Percentiles rank a stretch among this genome's conserved stretches.
Evolutionary conservation across 2,797 vertebrate genomes (phyloP).

Genomic region (Pitangus sulphuratus): DNA sequence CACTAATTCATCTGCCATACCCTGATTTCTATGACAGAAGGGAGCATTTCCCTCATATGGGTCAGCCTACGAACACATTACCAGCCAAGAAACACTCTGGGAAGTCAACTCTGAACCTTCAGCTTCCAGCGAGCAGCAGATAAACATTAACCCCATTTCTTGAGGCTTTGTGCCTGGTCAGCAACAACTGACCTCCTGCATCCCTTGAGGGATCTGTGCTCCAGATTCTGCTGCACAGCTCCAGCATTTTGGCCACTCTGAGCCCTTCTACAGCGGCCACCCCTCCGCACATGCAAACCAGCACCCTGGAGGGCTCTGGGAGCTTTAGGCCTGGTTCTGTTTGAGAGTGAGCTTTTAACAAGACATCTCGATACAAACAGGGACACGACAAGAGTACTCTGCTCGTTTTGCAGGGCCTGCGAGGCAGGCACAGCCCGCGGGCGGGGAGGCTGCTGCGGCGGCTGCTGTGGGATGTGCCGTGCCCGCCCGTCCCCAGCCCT

Average conservation of each 20-base stretch:
- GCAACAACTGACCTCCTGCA: rapidly evolving
- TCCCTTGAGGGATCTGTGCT: rapidly evolving
- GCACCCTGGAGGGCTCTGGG: rapidly evolving
- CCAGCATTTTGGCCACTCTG: background rate
- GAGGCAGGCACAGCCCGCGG: too few species aligned
- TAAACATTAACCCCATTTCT: conserved; percentile 11
- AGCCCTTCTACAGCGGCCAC: too few species aligned
- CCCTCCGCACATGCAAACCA: too few species aligned
- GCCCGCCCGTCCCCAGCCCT: too few species aligned
- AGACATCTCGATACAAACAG: too few species aligned
- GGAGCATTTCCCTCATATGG: rapidly evolving
- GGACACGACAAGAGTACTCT: too few species aligned
- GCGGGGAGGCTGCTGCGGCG: too few species aligned
- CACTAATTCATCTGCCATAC: rapidly evolving
- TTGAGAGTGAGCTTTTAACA: too few species aligned
- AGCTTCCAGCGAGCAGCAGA: rapidly evolving
- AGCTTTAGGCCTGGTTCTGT: rapidly evolving
- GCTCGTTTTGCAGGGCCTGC: too few species aligned
- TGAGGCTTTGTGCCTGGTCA: background rate
- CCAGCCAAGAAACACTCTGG: background rate
- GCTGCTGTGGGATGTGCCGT: too few species aligned
- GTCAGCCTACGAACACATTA: rapidly evolving
- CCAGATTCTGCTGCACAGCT: rapidly evolving
- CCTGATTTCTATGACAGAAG: rapidly evolving
- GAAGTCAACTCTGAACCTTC: background rate